These are phyloP conservation scores for Uloborus plumipes DNA, from an alignment of 2,888 invertebrate species.

Conservation along the genomic window DNA sequence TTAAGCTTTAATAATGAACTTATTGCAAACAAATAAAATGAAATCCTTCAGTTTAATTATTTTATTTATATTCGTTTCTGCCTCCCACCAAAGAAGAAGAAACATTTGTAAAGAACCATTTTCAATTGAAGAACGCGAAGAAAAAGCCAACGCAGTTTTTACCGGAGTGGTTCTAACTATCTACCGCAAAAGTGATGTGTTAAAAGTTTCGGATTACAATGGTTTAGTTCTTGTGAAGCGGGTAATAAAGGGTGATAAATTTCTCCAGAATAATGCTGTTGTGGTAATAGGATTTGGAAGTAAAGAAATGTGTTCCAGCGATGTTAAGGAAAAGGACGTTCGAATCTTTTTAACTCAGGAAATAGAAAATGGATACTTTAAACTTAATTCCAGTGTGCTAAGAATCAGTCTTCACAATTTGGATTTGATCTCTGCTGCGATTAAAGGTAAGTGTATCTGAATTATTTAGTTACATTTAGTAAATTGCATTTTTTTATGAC, in stretches of 20 bases:
- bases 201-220: slow-evolving; percentile 64
- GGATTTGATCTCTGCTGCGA: slow-evolving; percentile 69
- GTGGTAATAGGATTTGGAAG: slow-evolving; percentile 70
- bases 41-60: too few species aligned
- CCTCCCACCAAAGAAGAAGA: neutral
- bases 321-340: slow-evolving; percentile 70
- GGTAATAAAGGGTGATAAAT: slow-evolving; percentile 70
- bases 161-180: slow-evolving; percentile 70
- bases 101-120: slow-evolving; percentile 24
- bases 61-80: too few species aligned
- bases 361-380: slow-evolving; percentile 68
- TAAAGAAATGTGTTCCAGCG: slow-evolving; percentile 69
- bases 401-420: slow-evolving; percentile 70
- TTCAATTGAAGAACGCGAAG: slow-evolving; percentile 66
- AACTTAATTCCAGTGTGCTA: slow-evolving; percentile 71
- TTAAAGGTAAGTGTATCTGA: slow-evolving; percentile 37
- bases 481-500: too few species aligned
- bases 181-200: slow-evolving; percentile 63
- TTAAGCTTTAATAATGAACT: too few species aligned
- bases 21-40: too few species aligned
- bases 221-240: slow-evolving; percentile 70
- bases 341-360: slow-evolving; percentile 70
- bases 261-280: slow-evolving; percentile 61
- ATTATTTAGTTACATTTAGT: too few species aligned
- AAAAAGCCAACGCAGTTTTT: slow-evolving; percentile 69